Conservation (phyloP, 2,113 vertebrate genomes). For the Microcebus jonahi region DNA sequence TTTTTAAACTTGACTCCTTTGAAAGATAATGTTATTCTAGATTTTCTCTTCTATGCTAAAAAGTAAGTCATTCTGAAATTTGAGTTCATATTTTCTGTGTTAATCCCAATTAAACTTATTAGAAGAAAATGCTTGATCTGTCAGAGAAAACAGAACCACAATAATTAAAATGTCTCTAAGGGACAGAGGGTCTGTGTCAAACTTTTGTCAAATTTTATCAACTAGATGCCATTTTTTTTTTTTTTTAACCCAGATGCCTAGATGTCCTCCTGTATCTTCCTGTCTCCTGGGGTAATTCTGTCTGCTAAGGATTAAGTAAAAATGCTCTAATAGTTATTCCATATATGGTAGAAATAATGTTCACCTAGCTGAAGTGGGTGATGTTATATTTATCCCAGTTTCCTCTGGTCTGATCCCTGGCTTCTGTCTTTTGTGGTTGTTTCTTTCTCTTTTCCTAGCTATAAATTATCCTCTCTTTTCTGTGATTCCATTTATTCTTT, state of each 20-base stretch:
- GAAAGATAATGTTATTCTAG: background rate
- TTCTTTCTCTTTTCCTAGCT: background rate
- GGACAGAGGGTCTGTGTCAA: constrained; percentile 21
- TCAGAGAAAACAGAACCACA: background rate
- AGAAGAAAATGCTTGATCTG: background rate
- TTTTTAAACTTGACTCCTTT: background rate
- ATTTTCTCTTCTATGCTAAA: constrained; percentile 9
- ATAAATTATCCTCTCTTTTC: background rate
- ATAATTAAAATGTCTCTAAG: background rate
- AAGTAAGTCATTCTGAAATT: constrained; percentile 18
- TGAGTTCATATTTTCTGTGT: background rate
- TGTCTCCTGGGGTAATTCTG: constrained; percentile 1
- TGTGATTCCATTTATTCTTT: background rate
- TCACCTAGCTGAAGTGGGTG: background rate
- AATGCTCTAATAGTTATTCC: background rate
- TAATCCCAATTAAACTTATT: constrained; percentile 34
- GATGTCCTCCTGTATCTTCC: background rate
- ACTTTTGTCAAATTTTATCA: constrained; percentile 52
- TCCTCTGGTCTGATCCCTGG: background rate
- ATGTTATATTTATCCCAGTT: background rate
- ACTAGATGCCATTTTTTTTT: background rate
- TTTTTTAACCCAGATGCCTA: constrained; percentile 31
- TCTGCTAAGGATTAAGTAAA: background rate
- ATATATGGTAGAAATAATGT: background rate
- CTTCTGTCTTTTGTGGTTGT: background rate